Base-by-base conservation (phyloP, 1,140 invertebrate genomes). In the Proctacanthus coquilletti region DNA sequence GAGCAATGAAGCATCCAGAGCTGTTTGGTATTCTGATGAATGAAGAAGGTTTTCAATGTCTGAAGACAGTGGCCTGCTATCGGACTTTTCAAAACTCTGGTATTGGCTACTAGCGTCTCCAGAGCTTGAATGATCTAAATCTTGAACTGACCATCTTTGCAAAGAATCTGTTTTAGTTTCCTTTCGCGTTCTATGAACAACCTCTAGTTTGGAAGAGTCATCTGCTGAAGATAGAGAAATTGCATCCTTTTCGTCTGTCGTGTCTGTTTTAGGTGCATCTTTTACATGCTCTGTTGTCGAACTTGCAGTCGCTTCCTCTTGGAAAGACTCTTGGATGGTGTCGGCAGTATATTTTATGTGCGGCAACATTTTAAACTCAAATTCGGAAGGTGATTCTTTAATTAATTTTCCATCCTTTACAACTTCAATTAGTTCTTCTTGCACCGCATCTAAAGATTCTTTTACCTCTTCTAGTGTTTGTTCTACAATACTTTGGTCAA, bases 11-110 rank as follows among this genome's bases (percentile, higher is more conserved):
- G 72, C 60, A 41, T 84, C 82, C 45, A 84, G 69, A 9, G 86
- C 86, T 5, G 84, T 88, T 53, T 91, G 85, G 56, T 91, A 93
- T 51, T 93, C 88, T 3, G 84, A 87, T 3, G 76, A 72, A 46
- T 77, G 64, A 51, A 75, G 53, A 49, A 77, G 56, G 5, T 76
- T 75, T 50, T 91, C 86, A n/a, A 89, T 61, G 57, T 91, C 86
- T 0, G 84, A 87, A 2, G 85, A 91, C 39, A 80, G 73, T 1
- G 86, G 86, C 49, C 87, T 69, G n/a, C 84, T 74, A 39, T 80
- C 74, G 21, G 78, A 76, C 49, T 80, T 77, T 49, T 88, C 85
- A 57, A 84, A 85, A 37, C 84, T 88, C 41, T 86, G 83, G 56
- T 88, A 89, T 47, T 82, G 79, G 56, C 84, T 89, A n/a, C n/a